These are phyloP conservation scores for Anhinga rufa DNA, from an alignment of 2,113 vertebrate genomes.

Conservation along the genomic window DNA sequence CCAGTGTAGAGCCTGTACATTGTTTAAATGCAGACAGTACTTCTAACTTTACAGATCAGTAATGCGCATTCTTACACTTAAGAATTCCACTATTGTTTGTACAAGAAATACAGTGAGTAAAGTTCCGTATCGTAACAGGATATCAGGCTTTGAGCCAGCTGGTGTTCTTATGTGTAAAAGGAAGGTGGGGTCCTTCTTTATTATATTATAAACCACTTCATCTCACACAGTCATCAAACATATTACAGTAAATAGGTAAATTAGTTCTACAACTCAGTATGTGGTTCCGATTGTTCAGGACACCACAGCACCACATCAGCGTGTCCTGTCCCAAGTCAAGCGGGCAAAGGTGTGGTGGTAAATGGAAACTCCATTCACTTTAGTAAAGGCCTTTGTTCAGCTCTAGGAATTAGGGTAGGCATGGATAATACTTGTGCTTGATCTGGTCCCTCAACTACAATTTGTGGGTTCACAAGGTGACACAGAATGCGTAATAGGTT, in stretches of 20 bases:
- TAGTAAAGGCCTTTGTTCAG: not conserved
- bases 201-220: not conserved
- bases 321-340: not conserved
- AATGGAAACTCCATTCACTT: not conserved
- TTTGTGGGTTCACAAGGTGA: not conserved
- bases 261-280: not conserved
- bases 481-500: not conserved
- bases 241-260: not conserved
- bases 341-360: not conserved
- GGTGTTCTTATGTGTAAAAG: not conserved
- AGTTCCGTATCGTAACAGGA: not conserved
- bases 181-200: not conserved
- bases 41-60: not conserved
- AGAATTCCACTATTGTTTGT: not conserved
- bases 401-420: not conserved
- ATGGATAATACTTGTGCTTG: not conserved
- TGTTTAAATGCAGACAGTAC: not conserved
- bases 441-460: not conserved
- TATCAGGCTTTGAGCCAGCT: not conserved
- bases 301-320: not conserved
- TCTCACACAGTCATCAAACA: not conserved
- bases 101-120: not conserved
- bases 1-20: not conserved
- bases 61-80: not conserved
- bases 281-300: not conserved